Percentiles rank a stretch among this genome's conserved stretches.
These are phyloP conservation scores for Drosophila nigricruria DNA, from an alignment of 2,888 invertebrate species.

Conservation along the genomic window DNA sequence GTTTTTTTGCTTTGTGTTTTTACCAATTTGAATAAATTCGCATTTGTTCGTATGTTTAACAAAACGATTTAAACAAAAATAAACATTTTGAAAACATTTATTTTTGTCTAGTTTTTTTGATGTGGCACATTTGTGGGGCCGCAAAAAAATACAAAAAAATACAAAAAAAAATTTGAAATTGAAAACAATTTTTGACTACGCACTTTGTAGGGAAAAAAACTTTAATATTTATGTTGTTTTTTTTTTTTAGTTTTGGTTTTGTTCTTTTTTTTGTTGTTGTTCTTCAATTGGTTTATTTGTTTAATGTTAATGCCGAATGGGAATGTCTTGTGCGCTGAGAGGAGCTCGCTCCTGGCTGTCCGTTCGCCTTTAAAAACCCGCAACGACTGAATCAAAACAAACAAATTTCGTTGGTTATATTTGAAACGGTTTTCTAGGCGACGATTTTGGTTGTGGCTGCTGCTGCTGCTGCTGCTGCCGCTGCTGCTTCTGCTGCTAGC, in stretches of 20 bases:
- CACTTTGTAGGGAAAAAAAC: slow-evolving; percentile 34
- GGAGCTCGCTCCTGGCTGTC: slow-evolving; percentile 43
- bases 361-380: slow-evolving; percentile 78
- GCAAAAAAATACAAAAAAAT: neutral
- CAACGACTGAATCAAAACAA: slow-evolving; percentile 84
- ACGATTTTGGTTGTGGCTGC: slow-evolving; percentile 24
- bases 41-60: neutral
- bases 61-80: slow-evolving; percentile 24
- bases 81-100: slow-evolving; percentile 26
- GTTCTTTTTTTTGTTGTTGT: slow-evolving; percentile 15
- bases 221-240: slow-evolving; percentile 36
- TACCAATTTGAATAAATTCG: slow-evolving; percentile 12
- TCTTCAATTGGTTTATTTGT: slow-evolving; percentile 36
- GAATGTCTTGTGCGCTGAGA: neutral
- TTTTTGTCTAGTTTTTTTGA: slow-evolving; percentile 18
- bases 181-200: slow-evolving; percentile 4
- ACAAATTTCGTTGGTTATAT: slow-evolving; percentile 81
- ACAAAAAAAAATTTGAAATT: neutral
- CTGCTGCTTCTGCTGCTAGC: slow-evolving; percentile 4
- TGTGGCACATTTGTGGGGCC: slow-evolving; percentile 17
- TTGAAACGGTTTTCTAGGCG: slow-evolving; percentile 56
- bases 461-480: slow-evolving; percentile 13
- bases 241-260: slow-evolving; percentile 9
- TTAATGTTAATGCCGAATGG: slow-evolving; percentile 27
- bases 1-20: neutral